Conservation (phyloP, 2,888 invertebrate species). For the Strigamia crassipes region DNA sequence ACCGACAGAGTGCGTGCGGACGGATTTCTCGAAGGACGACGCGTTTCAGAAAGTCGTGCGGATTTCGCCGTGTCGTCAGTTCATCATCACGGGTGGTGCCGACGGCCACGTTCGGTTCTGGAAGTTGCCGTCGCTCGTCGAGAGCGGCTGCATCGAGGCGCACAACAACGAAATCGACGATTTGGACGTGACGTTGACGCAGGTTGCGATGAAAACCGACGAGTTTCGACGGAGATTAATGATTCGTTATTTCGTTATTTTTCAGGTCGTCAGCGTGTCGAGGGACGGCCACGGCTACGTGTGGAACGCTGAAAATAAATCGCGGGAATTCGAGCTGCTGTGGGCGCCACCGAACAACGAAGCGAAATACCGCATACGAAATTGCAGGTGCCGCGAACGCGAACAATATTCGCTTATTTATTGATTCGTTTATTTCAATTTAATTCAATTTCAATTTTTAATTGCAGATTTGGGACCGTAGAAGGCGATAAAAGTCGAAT, state of each 20-base stretch:
- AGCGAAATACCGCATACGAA: slow-evolving; percentile 79
- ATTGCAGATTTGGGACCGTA: slow-evolving; percentile 67
- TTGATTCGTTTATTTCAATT: too few species aligned
- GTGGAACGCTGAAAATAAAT: slow-evolving; percentile 74
- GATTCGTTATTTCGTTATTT: too few species aligned
- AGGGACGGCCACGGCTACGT: slow-evolving; percentile 83
- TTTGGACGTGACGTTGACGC: slow-evolving; percentile 76
- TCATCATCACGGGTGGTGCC: slow-evolving; percentile 89
- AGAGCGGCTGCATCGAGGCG: slow-evolving; percentile 71
- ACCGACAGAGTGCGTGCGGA: slow-evolving; percentile 55
- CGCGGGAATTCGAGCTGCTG: slow-evolving; percentile 70
- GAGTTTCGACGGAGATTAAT: too few species aligned
- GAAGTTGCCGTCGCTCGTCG: slow-evolving; percentile 62
- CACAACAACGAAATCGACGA: slow-evolving; percentile 94
- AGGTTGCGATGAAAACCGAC: background rate
- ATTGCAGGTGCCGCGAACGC: too few species aligned
- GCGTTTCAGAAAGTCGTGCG: slow-evolving; percentile 85
- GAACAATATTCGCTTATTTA: too few species aligned
- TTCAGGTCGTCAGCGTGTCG: slow-evolving; percentile 77
- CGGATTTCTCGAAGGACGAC: slow-evolving; percentile 66
- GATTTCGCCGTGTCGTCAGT: slow-evolving; percentile 73
- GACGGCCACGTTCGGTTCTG: slow-evolving; percentile 87
- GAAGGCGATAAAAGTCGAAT: slow-evolving; percentile 69
- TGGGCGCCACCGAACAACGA: slow-evolving; percentile 69
- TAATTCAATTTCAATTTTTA: too few species aligned